Base-by-base conservation (phyloP, 1,140 invertebrate species). In the Drosophila micromelanica region DNA sequence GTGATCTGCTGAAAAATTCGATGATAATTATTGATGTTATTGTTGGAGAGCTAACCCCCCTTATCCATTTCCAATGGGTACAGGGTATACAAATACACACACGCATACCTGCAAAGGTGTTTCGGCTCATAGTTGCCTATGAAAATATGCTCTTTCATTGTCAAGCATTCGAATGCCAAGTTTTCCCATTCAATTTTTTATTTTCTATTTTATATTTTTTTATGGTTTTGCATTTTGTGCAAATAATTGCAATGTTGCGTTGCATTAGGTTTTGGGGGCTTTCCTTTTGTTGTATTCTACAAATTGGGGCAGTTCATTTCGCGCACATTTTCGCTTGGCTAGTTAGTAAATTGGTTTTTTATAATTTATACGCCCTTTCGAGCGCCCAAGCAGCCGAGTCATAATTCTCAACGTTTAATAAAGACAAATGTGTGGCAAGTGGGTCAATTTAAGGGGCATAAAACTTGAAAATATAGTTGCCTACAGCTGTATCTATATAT, bases 271-370 rank as follows among this genome's bases (percentile, higher is more conserved):
- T 48, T 59, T 17, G 20, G 27, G 27, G 20, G 27, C 15, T 63
- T 32, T 15, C 0, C 8, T 49, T 37, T 49, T 27, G 30, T 56
- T 43, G 60, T 65, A 37, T 40, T 67, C 61, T 42, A 43, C 81
- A 86, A 87, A 86, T 86, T 86, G 76, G 76, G 76, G 76, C 74
- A 89, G 79, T 87, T 80, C 79, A 89, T 87, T 89, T 79, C 55
- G 80, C 48, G 74, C 82, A 80, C 69, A 78, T 74, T 80, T 87
- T 74, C 78, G 78, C 67, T 63, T 67, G 74, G 75, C 46, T 81
- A 73, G 82, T 76, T 87, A 79, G 74, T 79, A 87, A 87, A 87
- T 87, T 87, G 84, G 84, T 84, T 89, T 84, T 89, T 87, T 87
- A 77, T 90, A 87, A 87, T 87, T 87, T 90, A 87, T 87, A 84